Evolutionary conservation across 1,140 invertebrate genomes (phyloP).

Genomic region (Drosophila athabasca): DNA sequence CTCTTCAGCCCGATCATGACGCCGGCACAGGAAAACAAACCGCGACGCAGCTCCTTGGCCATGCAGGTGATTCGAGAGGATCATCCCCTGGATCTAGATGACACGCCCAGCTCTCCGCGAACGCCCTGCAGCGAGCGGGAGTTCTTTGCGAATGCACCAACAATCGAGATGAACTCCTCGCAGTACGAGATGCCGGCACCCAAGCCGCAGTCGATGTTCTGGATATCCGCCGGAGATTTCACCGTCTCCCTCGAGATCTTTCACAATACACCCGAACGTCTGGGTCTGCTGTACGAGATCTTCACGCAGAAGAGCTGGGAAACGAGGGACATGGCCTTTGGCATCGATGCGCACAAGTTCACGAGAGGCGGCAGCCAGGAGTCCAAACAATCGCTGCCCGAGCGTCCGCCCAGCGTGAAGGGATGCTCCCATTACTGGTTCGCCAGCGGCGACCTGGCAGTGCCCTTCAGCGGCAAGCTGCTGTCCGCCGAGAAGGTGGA

Average conservation of each 20-base stretch:
- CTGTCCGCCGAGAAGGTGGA: slow-evolving; percentile 60
- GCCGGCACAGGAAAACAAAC: slow-evolving; percentile 34
- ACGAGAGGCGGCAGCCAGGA: background rate
- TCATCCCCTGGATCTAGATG: slow-evolving; percentile 65
- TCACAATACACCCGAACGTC: slow-evolving; percentile 51
- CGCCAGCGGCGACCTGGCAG: slow-evolving; percentile 69
- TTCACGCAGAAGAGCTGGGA: slow-evolving; percentile 75
- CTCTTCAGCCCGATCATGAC: slow-evolving; percentile 56
- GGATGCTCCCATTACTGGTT: slow-evolving; percentile 80
- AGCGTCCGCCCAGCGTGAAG: slow-evolving; percentile 52
- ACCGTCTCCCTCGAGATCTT: slow-evolving; percentile 62
- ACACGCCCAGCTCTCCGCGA: slow-evolving; percentile 21
- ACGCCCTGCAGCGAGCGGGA: slow-evolving; percentile 57
- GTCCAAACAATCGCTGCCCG: slow-evolving; percentile 23
- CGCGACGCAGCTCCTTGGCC: slow-evolving; percentile 68
- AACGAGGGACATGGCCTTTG: slow-evolving; percentile 65
- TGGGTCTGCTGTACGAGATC: slow-evolving; percentile 71
- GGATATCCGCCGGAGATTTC: slow-evolving; percentile 66
- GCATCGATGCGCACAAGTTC: slow-evolving; percentile 74
- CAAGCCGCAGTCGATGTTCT: slow-evolving; percentile 61
- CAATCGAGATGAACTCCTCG: slow-evolving; percentile 58
- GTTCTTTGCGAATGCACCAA: slow-evolving; percentile 73
- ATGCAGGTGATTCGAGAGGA: slow-evolving; percentile 79
- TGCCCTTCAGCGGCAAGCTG: slow-evolving; percentile 71
- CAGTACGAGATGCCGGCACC: slow-evolving; percentile 26